Evolutionary conservation across 2,888 invertebrate species (phyloP), one percentile per base, ranked within the genome.

Genomic region (Stenodera caucasica): DNA sequence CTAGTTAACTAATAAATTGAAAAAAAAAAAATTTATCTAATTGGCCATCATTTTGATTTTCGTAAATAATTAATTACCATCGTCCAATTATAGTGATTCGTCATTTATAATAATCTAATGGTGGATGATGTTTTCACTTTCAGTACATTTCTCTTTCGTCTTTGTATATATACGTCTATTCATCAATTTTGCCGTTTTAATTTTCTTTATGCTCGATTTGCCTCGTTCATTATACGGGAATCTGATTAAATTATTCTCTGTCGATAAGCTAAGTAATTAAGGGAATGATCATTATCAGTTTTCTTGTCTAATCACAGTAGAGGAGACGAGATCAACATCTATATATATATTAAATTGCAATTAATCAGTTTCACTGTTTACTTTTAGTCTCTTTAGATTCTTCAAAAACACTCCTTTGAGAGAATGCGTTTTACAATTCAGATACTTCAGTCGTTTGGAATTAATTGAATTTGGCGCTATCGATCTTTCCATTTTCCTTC

Each of bases 211-310:
- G 64, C 64, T 58, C 63, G 61, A 67, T 65, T 60, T 57, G 63
- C 58, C 32, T 35, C 56, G 35, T 60, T 67, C 70, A 67, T 70
- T 69, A 70, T 70, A 67, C 58, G 66, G 6, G 5, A 67, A 68
- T 70, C 67, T 74, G 71, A 74, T 74, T 73, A 74, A 75, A 75
- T 75, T 74, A 74, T 75, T 71, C 72, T 67, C 71, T 67, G 61
- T 71, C 74, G 73, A 75, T 75, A 75, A 73, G 72, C 71, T 64
- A 64, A 68, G 72, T 74, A 75, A 75, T 75, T 75, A 75, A 73
- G 72, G 69, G 69, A 70, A 73, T 72, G 75, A 73, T 75, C 73
- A 69, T 72, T 72, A 72, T 70, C 68, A 63, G 58, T 26, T 26
- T 26, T 26, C 26, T 26, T 5, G 26, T 26, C 26, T 26, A n/a